These are phyloP conservation scores for Zaprionus ornatus DNA, from an alignment of 1,140 invertebrate genomes.

Conservation along the genomic window DNA sequence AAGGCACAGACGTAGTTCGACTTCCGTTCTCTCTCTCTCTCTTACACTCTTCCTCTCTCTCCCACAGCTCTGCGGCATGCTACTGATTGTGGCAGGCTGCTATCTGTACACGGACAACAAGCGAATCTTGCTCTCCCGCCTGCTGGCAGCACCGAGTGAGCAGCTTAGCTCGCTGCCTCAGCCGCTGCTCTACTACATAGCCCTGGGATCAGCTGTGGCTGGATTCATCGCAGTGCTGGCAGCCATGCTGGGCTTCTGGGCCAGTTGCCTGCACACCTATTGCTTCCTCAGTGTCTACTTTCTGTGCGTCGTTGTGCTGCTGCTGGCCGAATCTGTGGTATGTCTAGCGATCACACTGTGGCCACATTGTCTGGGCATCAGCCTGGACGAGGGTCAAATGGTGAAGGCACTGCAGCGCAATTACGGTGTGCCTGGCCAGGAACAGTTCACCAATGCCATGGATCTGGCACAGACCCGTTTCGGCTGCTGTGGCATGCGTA, in stretches of 20 bases:
- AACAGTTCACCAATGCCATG: constrained; percentile 90
- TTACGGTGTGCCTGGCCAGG: constrained; percentile 89
- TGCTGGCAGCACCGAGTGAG: constrained; percentile 86
- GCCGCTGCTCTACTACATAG: constrained; percentile 90
- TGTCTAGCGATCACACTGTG: constrained; percentile 91
- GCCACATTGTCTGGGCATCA: constrained; percentile 90
- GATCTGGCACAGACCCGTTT: constrained; percentile 91
- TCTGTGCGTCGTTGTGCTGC: constrained; percentile 87
- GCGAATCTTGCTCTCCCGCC: constrained; percentile 88
- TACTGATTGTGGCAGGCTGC: constrained; percentile 88
- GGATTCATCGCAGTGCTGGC: constrained; percentile 88
- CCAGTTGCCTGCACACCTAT: constrained; percentile 89
- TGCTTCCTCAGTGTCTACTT: constrained; percentile 90
- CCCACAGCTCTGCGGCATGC: constrained; percentile 88
- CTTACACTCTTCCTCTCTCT: background rate
- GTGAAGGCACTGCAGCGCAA: constrained; percentile 89
- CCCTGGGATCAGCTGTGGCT: constrained; percentile 87
- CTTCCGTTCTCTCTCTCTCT: constrained; percentile 29
- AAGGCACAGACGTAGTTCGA: constrained; percentile 7
- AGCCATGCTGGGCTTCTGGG: constrained; percentile 91
- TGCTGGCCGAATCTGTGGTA: constrained; percentile 89
- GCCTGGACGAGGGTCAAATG: constrained; percentile 87
- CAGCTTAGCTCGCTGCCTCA: constrained; percentile 85
- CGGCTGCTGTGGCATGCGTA: constrained; percentile 92
- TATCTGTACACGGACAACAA: constrained; percentile 88